phyloP scores from a whole-genome alignment of 2,797 vertebrate species.

The Oreortyx pictus region DNA sequence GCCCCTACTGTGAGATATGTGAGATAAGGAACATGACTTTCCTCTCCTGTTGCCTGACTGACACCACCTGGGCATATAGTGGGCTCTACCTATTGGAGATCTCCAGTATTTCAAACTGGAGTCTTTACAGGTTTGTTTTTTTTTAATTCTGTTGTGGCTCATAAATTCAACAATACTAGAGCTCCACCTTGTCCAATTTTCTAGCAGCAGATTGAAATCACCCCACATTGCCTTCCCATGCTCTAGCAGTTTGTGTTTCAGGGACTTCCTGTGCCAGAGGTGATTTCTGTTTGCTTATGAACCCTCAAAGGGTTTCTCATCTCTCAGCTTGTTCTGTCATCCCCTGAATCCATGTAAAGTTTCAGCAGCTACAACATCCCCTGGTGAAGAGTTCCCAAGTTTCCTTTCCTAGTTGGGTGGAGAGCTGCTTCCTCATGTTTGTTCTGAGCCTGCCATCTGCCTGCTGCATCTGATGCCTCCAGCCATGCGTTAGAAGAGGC shows the following conservation, averaged over 20 bases:
- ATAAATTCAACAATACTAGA: background rate
- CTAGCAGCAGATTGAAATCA: conserved; percentile 7
- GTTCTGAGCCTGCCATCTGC: conserved; percentile 60
- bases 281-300: conserved; percentile 42
- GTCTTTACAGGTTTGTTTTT: background rate
- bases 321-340: conserved; percentile 49
- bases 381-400: background rate
- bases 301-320: conserved; percentile 13
- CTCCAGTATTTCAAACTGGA: background rate
- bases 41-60: background rate
- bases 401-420: conserved; percentile 41
- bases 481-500: conserved; percentile 16
- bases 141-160: background rate
- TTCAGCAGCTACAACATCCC: conserved; percentile 36
- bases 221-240: background rate
- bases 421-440: conserved; percentile 56
- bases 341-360: conserved; percentile 53
- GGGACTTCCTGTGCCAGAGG: conserved; percentile 47
- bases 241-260: conserved; percentile 34
- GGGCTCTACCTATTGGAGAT: background rate
- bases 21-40: background rate
- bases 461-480: conserved; percentile 30
- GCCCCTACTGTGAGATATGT: background rate
- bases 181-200: background rate
- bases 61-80: background rate